These are phyloP conservation scores for Parnassius orleans DNA, from an alignment of 2,888 invertebrate genomes.

Conservation along the genomic window DNA sequence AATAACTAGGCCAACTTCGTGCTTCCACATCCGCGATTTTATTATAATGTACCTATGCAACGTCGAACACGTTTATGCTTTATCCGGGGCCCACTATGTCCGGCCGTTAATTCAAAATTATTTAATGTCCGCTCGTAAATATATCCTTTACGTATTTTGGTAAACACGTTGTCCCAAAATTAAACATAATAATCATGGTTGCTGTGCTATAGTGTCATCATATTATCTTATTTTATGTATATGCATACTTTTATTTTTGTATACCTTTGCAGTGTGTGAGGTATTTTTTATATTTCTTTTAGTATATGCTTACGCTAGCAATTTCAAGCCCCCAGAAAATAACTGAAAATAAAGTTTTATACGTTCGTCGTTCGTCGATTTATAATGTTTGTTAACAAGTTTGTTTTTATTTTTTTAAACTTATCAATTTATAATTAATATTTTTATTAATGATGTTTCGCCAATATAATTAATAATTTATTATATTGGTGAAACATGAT, in stretches of 20 bases:
- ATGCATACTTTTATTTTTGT: constrained; percentile 28
- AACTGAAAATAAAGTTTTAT: too few species aligned
- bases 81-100: constrained; percentile 47
- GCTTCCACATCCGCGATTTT: constrained; percentile 25
- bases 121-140: constrained; percentile 68
- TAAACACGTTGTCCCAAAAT: constrained; percentile 55
- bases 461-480: too few species aligned
- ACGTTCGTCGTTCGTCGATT: too few species aligned
- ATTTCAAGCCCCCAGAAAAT: too few species aligned
- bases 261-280: constrained; percentile 4
- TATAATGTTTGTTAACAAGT: too few species aligned
- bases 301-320: background rate
- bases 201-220: constrained; percentile 40
- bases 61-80: constrained; percentile 31
- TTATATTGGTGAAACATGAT: too few species aligned
- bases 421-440: too few species aligned
- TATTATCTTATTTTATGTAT: constrained; percentile 37
- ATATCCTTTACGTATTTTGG: constrained; percentile 61
- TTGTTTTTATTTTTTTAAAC: too few species aligned
- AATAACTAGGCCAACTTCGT: constrained; percentile 7
- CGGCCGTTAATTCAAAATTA: constrained; percentile 62
- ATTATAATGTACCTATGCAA: constrained; percentile 34
- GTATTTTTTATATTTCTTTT: constrained; percentile 6
- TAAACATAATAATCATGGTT: constrained; percentile 50
- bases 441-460: too few species aligned